Evolutionary conservation across 2,113 vertebrate species (phyloP).

Genomic region (Oplegnathus fasciatus): DNA sequence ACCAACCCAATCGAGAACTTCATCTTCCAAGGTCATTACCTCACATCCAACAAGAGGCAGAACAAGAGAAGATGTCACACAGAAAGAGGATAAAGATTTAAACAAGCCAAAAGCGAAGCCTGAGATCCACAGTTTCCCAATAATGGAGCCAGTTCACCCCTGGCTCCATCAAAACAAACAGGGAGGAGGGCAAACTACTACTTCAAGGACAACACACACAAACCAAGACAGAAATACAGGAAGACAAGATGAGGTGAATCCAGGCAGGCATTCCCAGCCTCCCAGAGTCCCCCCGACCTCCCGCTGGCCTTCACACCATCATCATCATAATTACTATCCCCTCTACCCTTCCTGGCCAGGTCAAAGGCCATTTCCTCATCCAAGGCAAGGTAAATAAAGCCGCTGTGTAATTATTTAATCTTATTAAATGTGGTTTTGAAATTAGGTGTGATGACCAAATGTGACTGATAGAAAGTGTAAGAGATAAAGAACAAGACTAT

Average conservation of each 20-base stretch:
- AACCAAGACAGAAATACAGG: conserved; percentile 47
- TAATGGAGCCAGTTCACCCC: conserved; percentile 77
- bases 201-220: conserved; percentile 24
- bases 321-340: conserved; percentile 49
- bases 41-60: conserved; percentile 42
- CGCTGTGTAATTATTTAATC: background rate
- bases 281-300: conserved; percentile 67
- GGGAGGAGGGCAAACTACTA: conserved; percentile 47
- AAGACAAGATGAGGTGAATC: conserved; percentile 40
- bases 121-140: conserved; percentile 50
- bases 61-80: conserved; percentile 31
- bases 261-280: conserved; percentile 33
- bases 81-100: conserved; percentile 11
- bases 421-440: background rate
- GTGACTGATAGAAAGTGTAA: background rate
- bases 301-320: conserved; percentile 65
- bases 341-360: conserved; percentile 63
- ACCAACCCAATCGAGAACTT: conserved; percentile 27
- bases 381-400: conserved; percentile 65
- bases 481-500: background rate
- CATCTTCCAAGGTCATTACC: conserved; percentile 40
- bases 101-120: conserved; percentile 52
- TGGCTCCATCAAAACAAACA: conserved; percentile 77
- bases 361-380: conserved; percentile 60
- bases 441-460: background rate